Evolutionary conservation across 1,140 invertebrate genomes (phyloP).

Genomic region (Eriocheir sinensis): DNA sequence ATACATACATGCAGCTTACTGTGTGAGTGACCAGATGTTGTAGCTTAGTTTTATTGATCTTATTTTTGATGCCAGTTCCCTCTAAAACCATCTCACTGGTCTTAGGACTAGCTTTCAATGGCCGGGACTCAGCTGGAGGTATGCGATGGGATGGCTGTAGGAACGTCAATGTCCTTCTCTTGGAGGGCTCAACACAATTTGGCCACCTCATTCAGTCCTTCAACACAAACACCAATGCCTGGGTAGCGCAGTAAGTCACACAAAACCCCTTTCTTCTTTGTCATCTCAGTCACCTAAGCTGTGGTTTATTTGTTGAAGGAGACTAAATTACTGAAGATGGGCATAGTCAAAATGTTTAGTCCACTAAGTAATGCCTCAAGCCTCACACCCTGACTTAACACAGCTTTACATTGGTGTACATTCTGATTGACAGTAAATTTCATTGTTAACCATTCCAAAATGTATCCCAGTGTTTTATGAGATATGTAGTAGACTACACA

Average conservation of each 20-base stretch:
- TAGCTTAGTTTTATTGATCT: not conserved
- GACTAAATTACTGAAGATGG: slow-evolving; percentile 45
- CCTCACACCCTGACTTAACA: not conserved
- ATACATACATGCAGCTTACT: not conserved
- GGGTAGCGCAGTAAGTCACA: slow-evolving; percentile 82
- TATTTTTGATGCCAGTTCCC: slow-evolving; percentile 1
- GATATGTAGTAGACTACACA: not conserved
- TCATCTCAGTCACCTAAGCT: not conserved
- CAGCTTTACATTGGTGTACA: not conserved
- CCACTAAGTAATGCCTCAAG: not conserved
- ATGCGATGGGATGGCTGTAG: slow-evolving; percentile 82
- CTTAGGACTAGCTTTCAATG: slow-evolving; percentile 82
- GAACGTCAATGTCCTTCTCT: slow-evolving; percentile 81
- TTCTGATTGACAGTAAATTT: not conserved
- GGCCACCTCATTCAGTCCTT: slow-evolving; percentile 82
- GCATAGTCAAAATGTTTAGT: not conserved
- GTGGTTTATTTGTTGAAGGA: slow-evolving; percentile 38
- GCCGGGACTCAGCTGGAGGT: slow-evolving; percentile 80
- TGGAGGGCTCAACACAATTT: slow-evolving; percentile 81
- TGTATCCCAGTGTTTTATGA: not conserved
- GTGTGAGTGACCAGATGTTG: not conserved
- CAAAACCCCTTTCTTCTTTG: slow-evolving; percentile 11
- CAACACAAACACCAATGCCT: slow-evolving; percentile 83
- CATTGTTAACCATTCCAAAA: not conserved
- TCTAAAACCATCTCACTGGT: slow-evolving; percentile 68